These are phyloP conservation scores for Atta colombica DNA, from an alignment of 1,140 invertebrate genomes.

Conservation along the genomic window DNA sequence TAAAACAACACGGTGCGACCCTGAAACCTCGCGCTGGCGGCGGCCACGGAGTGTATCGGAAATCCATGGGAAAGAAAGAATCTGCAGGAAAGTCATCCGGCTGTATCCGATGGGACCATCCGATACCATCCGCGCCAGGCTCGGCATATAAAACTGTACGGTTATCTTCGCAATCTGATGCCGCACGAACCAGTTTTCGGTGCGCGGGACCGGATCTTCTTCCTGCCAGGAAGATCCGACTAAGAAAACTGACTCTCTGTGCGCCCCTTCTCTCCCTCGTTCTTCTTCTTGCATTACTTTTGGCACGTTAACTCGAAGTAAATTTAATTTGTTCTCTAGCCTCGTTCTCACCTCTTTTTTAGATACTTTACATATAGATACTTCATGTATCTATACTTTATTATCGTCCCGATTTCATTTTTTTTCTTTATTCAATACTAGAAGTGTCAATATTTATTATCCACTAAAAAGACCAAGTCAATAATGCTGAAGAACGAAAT, in stretches of 20 bases:
- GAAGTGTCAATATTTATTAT: too few species aligned
- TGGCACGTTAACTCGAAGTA: constrained; percentile 2
- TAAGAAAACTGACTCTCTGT: constrained; percentile 47
- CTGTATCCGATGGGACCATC: constrained; percentile 80
- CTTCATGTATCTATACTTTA: too few species aligned
- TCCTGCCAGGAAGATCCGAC: constrained; percentile 73
- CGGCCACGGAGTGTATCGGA: constrained; percentile 74
- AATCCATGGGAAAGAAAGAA: constrained; percentile 84
- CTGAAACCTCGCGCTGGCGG: neutral
- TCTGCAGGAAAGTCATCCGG: constrained; percentile 84
- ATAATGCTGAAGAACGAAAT: too few species aligned
- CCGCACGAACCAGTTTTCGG: constrained; percentile 85
- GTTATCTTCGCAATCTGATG: constrained; percentile 86
- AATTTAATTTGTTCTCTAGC: neutral
- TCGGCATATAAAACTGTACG: constrained; percentile 81
- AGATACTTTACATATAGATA: too few species aligned
- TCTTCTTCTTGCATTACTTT: constrained; percentile 8
- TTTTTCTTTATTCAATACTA: too few species aligned
- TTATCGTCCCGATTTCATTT: too few species aligned
- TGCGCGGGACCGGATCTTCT: constrained; percentile 78
- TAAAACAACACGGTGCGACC: neutral
- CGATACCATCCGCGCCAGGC: constrained; percentile 77
- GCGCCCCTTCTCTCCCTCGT: neutral
- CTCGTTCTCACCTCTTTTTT: neutral
- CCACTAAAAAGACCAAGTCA: too few species aligned